A percentile compares a stretch with the other conserved stretches of the same genome.
Conservation (phyloP, 2,888 invertebrate genomes). For the Branchellion lobata region DNA sequence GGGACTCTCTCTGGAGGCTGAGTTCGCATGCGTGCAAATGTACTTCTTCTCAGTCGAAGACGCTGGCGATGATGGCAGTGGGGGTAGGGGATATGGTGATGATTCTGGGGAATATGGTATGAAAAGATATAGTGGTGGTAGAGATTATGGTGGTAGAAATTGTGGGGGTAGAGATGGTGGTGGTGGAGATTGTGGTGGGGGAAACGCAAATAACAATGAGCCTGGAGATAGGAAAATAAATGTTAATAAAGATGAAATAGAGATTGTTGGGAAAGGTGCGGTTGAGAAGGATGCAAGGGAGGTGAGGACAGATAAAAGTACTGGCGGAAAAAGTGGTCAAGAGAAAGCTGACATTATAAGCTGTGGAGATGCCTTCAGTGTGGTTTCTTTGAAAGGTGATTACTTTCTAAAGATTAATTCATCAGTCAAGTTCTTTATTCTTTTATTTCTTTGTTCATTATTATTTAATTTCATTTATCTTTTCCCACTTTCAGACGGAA, state of each 20-base stretch:
- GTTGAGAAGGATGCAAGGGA: too few species aligned
- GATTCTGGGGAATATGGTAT: constrained; percentile 53
- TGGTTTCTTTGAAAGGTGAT: constrained; percentile 58
- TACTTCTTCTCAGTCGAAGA: neutral
- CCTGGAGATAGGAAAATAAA: neutral
- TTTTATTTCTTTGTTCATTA: neutral
- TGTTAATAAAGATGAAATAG: neutral
- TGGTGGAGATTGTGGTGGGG: neutral
- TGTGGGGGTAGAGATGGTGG: neutral
- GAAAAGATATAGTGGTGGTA: constrained; percentile 2
- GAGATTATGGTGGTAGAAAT: neutral
- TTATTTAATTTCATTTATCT: too few species aligned
- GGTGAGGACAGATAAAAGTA: too few species aligned
- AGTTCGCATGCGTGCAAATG: neutral
- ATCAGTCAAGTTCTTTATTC: neutral
- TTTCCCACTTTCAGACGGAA: constrained; percentile 55
- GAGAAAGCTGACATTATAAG: constrained; percentile 52
- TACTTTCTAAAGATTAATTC: too few species aligned
- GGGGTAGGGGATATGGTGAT: constrained; percentile 43
- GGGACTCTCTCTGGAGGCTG: constrained; percentile 53
- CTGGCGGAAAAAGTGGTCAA: neutral
- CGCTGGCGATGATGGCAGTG: neutral
- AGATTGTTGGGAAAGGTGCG: too few species aligned
- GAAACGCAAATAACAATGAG: neutral
- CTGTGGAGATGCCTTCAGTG: constrained; percentile 61